phyloP scores from a whole-genome alignment of 2,113 vertebrate genomes.

The Beaufortia kweichowensis region DNA sequence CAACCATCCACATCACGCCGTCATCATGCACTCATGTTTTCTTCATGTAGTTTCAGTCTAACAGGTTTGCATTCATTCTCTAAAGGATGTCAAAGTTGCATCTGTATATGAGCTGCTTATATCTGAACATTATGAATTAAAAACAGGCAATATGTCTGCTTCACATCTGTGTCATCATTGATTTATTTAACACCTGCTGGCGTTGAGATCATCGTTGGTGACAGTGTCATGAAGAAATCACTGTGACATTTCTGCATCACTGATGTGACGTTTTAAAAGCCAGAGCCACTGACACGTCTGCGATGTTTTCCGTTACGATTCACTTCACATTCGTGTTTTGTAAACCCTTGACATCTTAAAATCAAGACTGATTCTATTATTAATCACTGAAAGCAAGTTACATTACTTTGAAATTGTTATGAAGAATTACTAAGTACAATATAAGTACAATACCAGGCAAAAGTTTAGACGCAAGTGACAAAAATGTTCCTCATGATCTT shows the following conservation, averaged over 20 bases:
- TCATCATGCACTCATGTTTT: neutral
- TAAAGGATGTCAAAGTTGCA: neutral
- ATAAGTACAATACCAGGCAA: too few species aligned
- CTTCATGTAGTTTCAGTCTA: neutral
- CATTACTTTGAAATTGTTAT: neutral
- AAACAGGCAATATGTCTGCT: neutral
- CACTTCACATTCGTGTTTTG: neutral
- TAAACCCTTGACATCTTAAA: neutral
- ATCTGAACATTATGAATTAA: neutral
- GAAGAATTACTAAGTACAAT: too few species aligned
- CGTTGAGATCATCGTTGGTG: too few species aligned
- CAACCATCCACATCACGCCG: too few species aligned
- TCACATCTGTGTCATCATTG: neutral
- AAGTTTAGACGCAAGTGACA: too few species aligned
- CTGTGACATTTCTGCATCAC: neutral
- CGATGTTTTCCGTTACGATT: neutral
- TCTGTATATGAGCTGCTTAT: too few species aligned
- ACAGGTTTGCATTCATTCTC: neutral
- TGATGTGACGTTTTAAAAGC: slow-evolving; percentile 21
- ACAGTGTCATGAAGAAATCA: neutral
- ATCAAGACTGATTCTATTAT: neutral
- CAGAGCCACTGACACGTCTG: neutral
- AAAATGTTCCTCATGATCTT: too few species aligned
- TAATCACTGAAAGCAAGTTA: too few species aligned
- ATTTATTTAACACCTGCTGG: neutral